A percentile compares a stretch with the other conserved stretches of the same genome.
These are phyloP conservation scores for Takifugu ocellatus DNA, from an alignment of 2,797 vertebrate genomes.

Conservation along the genomic window DNA sequence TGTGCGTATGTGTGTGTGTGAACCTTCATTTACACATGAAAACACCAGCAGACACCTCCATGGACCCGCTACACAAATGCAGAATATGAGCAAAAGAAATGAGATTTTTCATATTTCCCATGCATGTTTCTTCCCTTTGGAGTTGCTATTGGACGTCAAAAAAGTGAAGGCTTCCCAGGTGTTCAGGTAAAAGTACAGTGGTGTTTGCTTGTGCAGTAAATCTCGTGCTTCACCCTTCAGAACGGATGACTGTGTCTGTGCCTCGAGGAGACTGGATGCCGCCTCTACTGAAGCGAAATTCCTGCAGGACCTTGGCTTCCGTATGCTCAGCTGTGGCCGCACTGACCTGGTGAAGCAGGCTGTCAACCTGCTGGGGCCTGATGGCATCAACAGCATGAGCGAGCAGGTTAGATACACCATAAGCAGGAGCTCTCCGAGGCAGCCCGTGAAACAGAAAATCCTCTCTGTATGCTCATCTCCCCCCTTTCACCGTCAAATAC, in stretches of 20 bases:
- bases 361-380: slow-evolving; percentile 88
- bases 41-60: not conserved
- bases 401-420: slow-evolving; percentile 84
- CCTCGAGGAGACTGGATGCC: slow-evolving; percentile 92
- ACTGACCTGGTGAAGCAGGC: slow-evolving; percentile 97
- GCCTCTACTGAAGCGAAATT: slow-evolving; percentile 94
- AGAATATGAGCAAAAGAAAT: not conserved
- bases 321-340: slow-evolving; percentile 97
- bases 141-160: not conserved
- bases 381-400: slow-evolving; percentile 96
- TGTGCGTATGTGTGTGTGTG: too few relatives aligned
- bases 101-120: slow-evolving; percentile 1
- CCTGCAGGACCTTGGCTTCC: slow-evolving; percentile 95
- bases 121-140: not conserved
- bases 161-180: slow-evolving; percentile 12
- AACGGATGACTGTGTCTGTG: slow-evolving; percentile 96
- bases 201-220: slow-evolving; percentile 18
- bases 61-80: slow-evolving; percentile 7
- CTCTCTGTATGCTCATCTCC: slow-evolving; percentile 26
- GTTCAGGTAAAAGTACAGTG: slow-evolving; percentile 12
- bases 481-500: slow-evolving; percentile 22
- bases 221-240: slow-evolving; percentile 68
- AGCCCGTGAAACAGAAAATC: slow-evolving; percentile 10
- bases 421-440: slow-evolving; percentile 5
- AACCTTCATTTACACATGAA: slow-evolving; percentile 1